phyloP scores from a whole-genome alignment of 2,797 vertebrate genomes.

The Antennarius maculatus region DNA sequence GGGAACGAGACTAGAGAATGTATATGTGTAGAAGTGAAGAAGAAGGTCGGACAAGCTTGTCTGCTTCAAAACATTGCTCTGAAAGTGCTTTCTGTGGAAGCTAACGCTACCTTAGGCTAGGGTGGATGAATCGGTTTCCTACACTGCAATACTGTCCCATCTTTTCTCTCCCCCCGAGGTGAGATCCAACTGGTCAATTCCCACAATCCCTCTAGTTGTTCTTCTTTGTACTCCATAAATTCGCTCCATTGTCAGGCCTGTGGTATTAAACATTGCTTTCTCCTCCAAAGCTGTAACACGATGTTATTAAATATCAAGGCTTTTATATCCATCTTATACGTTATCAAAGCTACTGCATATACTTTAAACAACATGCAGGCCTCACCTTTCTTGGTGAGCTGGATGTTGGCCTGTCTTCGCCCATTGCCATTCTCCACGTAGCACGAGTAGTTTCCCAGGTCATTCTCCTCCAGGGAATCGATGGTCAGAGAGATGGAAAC shows the following conservation, averaged over 20 bases:
- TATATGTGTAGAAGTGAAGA: too few species aligned
- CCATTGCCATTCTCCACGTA: constrained; percentile 96
- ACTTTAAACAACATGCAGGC: neutral
- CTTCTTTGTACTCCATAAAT: constrained; percentile 46
- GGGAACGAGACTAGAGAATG: too few species aligned
- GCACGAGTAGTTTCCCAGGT: constrained; percentile 98
- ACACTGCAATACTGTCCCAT: constrained; percentile 37
- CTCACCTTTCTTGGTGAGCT: constrained; percentile 92
- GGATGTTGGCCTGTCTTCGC: constrained; percentile 90
- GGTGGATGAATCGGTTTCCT: constrained; percentile 41
- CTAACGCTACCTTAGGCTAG: constrained; percentile 39
- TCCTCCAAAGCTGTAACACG: constrained; percentile 29
- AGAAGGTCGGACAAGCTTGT: constrained; percentile 24
- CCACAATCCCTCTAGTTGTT: constrained; percentile 48
- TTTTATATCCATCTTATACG: constrained; percentile 2
- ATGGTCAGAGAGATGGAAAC: constrained; percentile 95
- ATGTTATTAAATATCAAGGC: constrained; percentile 30
- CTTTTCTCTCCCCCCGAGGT: constrained; percentile 34
- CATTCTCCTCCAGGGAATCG: constrained; percentile 90
- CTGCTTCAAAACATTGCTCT: too few species aligned
- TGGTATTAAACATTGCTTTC: constrained; percentile 40
- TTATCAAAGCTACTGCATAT: too few species aligned
- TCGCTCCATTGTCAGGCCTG: constrained; percentile 41
- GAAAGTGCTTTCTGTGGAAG: constrained; percentile 22
- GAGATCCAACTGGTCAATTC: constrained; percentile 57